These are phyloP conservation scores for Phylloscopus whistleri DNA, from an alignment of 2,113 vertebrate species.

Conservation along the genomic window DNA sequence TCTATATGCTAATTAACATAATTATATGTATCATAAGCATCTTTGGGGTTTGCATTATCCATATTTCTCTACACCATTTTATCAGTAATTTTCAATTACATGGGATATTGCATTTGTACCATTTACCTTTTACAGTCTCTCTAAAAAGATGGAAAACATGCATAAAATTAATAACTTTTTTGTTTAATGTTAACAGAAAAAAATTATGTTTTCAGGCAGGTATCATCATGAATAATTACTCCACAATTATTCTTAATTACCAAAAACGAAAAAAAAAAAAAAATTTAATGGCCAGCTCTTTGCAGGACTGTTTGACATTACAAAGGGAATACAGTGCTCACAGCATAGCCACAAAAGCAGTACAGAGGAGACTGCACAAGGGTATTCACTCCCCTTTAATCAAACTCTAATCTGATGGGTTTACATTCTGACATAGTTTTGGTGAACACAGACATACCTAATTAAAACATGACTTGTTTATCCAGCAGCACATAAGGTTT, in stretches of 20 bases:
- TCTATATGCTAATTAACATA: neutral
- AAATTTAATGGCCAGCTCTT: neutral
- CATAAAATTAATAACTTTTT: neutral
- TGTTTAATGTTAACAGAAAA: neutral
- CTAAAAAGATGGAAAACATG: neutral
- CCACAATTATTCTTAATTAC: neutral
- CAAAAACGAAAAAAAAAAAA: neutral
- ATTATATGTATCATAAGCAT: neutral
- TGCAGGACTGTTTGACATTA: neutral
- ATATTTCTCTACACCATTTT: neutral
- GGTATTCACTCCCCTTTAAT: slow-evolving; percentile 23
- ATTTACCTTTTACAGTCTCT: neutral
- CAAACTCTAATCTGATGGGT: slow-evolving; percentile 25
- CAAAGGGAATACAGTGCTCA: neutral
- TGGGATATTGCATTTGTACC: neutral
- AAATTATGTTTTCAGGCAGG: neutral
- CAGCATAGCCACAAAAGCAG: neutral
- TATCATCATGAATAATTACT: neutral
- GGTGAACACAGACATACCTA: slow-evolving; percentile 41
- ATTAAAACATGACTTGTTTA: slow-evolving; percentile 52
- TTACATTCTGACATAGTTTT: slow-evolving; percentile 38
- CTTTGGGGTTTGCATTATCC: neutral
- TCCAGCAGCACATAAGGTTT: neutral
- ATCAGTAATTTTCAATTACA: neutral
- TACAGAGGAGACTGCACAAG: neutral